These are phyloP conservation scores for Liposcelis brunnea DNA, from an alignment of 2,888 invertebrate species.

Conservation along the genomic window DNA sequence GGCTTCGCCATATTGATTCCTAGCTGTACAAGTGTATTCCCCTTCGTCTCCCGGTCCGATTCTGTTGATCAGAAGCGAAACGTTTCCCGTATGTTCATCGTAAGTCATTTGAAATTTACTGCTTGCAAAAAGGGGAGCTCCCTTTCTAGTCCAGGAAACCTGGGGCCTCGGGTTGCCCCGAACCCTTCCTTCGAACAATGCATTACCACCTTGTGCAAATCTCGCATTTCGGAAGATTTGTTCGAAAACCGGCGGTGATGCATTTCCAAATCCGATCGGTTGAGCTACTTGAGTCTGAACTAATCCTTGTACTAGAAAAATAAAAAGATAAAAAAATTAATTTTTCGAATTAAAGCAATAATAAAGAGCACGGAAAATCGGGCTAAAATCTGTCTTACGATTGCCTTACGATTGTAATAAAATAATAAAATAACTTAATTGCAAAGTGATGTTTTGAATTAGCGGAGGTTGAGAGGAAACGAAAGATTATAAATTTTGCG, in stretches of 20 bases:
- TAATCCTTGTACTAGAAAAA: constrained; percentile 49
- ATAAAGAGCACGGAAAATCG: too few species aligned
- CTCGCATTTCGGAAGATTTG: constrained; percentile 89
- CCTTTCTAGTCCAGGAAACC: constrained; percentile 81
- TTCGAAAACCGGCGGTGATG: constrained; percentile 86
- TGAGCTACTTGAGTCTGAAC: constrained; percentile 25
- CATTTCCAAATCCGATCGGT: constrained; percentile 43
- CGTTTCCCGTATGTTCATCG: constrained; percentile 77
- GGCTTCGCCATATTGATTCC: constrained; percentile 91
- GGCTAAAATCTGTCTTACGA: too few species aligned
- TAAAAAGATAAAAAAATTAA: too few species aligned
- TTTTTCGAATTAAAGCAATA: constrained; percentile 2
- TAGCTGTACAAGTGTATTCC: constrained; percentile 88
- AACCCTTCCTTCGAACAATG: constrained; percentile 80
- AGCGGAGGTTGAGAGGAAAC: not conserved
- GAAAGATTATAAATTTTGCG: not conserved
- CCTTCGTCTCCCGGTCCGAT: constrained; percentile 93
- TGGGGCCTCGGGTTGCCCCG: constrained; percentile 81
- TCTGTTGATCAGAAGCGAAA: constrained; percentile 79
- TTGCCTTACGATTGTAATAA: too few species aligned
- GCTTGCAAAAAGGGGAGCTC: constrained; percentile 63
- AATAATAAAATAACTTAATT: too few species aligned
- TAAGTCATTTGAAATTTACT: constrained; percentile 81
- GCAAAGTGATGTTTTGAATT: too few species aligned
- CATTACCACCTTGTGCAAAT: constrained; percentile 88